Evolutionary conservation across 2,888 invertebrate genomes (phyloP).

Genomic region (Nemapogon koenigi): DNA sequence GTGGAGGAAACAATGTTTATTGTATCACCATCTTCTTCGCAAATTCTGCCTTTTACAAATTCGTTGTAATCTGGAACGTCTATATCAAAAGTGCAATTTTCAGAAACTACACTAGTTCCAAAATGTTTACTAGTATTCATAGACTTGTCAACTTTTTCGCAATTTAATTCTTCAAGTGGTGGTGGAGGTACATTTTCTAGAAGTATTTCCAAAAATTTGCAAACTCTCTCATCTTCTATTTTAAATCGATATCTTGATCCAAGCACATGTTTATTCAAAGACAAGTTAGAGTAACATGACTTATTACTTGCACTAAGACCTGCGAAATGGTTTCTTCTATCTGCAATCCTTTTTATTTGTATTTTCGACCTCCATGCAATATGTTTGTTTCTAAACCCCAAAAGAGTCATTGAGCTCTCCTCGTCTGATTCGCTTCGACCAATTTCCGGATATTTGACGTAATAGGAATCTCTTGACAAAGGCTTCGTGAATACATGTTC

Average conservation of each 20-base stretch:
- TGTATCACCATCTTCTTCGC: too few relatives aligned
- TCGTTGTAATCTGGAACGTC: slow-evolving; percentile 39
- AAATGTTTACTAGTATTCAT: not conserved
- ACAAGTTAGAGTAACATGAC: too few relatives aligned
- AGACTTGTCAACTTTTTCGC: not conserved
- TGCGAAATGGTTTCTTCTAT: too few relatives aligned
- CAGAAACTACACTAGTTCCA: not conserved
- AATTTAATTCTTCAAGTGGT: slow-evolving; percentile 26
- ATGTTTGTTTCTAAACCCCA: slow-evolving; percentile 41
- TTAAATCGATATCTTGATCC: too few relatives aligned
- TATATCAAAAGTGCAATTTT: slow-evolving; percentile 19
- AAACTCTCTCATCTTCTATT: slow-evolving; percentile 30
- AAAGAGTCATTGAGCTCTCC: slow-evolving; percentile 39
- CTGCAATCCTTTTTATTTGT: slow-evolving; percentile 29
- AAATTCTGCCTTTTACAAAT: too few relatives aligned
- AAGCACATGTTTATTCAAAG: too few relatives aligned
- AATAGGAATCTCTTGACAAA: slow-evolving; percentile 43
- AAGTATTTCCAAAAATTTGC: slow-evolving; percentile 36
- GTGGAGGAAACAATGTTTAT: too few relatives aligned
- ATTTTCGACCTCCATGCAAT: slow-evolving; percentile 45
- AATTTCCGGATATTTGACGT: slow-evolving; percentile 47
- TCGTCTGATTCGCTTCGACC: slow-evolving; percentile 54
- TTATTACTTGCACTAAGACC: too few relatives aligned
- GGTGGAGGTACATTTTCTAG: slow-evolving; percentile 43
- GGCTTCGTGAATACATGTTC: slow-evolving; percentile 43